Evolutionary conservation across 2,113 vertebrate genomes (phyloP), one percentile per base, ranked within the genome.

Genomic region (Puntigrus tetrazona): DNA sequence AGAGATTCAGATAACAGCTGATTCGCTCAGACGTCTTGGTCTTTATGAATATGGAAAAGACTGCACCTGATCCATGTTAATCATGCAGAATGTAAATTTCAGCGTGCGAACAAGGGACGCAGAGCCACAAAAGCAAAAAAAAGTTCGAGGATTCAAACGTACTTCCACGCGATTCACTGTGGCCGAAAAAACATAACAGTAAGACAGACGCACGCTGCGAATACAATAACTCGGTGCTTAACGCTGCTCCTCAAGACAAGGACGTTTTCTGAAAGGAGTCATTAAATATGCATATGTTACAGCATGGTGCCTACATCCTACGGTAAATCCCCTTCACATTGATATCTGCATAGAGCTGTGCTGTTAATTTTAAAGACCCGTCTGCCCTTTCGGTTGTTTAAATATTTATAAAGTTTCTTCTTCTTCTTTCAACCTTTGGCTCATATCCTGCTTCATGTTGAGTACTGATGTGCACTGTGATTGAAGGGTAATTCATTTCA

Each of bases 301-400:
- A 85, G 88, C 91, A 84, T 88, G 89, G 83, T 74, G 88, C 89
- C 87, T 84, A 76, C 50, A 20, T 88, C 82, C 87, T 87, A 87
- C 78, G 77, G 87, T 87, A 89, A 88, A 87, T 63, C 18, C 61
- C 84, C 55, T 89, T 88, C 89, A 91, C 88, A 88, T 90, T 93
- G 90, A 92, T 92, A 92, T 93, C 92, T 92, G 93, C 88, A 89
- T 85, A 84, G 80, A 90, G 89, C 67, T 34, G 86, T 82, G 90
- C 92, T 92, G 94, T 93, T 94, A 93, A 93, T 94, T 94, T 89
- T 84, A 90, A 93, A 92, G 87, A 91, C 87, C 87, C 84, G 90
- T 92, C 89, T 93, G 92, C 89, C 92, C 93, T 94, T 94, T 93
- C 82, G 57, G 87, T 86, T 91, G 81, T 87, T 95, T 91, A 94